Conservation (phyloP, 1,140 invertebrate species). For the Acromyrmex heyeri region DNA sequence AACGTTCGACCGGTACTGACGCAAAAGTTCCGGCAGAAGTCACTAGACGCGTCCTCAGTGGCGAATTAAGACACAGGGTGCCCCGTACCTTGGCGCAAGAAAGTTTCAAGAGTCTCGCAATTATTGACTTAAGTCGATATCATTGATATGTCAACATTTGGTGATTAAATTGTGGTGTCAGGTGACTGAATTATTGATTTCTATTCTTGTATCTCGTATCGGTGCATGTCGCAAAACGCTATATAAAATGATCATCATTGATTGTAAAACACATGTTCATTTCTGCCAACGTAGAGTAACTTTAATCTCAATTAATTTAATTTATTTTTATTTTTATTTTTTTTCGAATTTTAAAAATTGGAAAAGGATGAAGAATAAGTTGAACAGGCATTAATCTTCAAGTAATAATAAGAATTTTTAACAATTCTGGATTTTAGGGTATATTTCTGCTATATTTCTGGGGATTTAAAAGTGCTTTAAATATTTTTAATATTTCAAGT, state of each 20-base stretch:
- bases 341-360: no score
- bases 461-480: background rate
- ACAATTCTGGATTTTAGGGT: background rate
- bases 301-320: no score
- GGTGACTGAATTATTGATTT: background rate
- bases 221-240: background rate
- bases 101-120: background rate
- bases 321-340: no score
- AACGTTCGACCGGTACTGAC: conserved; percentile 64
- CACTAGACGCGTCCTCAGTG: conserved; percentile 47
- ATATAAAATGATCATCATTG: no score
- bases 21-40: conserved; percentile 46
- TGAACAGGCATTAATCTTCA: background rate
- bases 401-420: background rate
- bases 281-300: no score
- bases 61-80: background rate
- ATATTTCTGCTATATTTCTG: background rate
- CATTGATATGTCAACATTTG: background rate
- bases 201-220: background rate
- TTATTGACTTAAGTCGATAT: background rate
- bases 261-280: no score
- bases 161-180: no score
- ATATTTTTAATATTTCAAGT: background rate
- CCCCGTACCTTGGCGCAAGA: no score
- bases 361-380: no score